Base-by-base conservation (phyloP, 2,113 vertebrate species). In the Oenanthe melanoleuca region DNA sequence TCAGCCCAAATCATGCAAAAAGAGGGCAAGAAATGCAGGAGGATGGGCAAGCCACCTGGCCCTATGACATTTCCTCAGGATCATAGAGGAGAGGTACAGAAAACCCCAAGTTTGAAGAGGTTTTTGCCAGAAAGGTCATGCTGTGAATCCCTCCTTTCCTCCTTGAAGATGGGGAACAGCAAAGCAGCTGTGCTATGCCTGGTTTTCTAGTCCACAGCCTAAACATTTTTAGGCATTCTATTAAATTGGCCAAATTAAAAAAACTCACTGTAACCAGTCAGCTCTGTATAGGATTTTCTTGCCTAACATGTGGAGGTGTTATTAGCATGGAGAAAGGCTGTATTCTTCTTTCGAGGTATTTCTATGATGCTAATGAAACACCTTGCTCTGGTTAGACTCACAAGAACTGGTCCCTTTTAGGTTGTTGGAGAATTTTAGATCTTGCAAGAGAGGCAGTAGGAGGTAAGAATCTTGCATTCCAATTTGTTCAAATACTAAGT, bases 151-250 rank as follows among this genome's bases (percentile, higher is more conserved):
- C 7, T 65, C 23, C 50, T 64, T 72, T 37, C 2, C 1, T 23
- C 44, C n/a, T 34, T 28, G 61, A 75, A 60, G 26, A n/a, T 0
- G 1, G 52, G 38, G 40, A 84, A 9, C 57, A 87, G 37, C 37
- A 77, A 69, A 65, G 21, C 23, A 80, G 64, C 19, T 73, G n/a
- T 47, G n/a, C 71, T 77, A 0, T 4, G n/a, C 28, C 37, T 82
- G n/a, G 5, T 42, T 75, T 45, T 50, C 25, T 37, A 47, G n/a
- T 12, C 12, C 6, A 3, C 19, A 77, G 40, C 29, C 53, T 57
- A 9, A 23, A 47, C 0, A 9, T n/a, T 57, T 55, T 74, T 26
- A 61, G 33, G 14, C 12, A 20, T 38, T 0, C 0, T 24, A 19
- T 55, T 59, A 63, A 63, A 80, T 14, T 29, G 60, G 14, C 12